phyloP scores from a whole-genome alignment of 1,140 invertebrate genomes.

The Goniozus legneri region DNA sequence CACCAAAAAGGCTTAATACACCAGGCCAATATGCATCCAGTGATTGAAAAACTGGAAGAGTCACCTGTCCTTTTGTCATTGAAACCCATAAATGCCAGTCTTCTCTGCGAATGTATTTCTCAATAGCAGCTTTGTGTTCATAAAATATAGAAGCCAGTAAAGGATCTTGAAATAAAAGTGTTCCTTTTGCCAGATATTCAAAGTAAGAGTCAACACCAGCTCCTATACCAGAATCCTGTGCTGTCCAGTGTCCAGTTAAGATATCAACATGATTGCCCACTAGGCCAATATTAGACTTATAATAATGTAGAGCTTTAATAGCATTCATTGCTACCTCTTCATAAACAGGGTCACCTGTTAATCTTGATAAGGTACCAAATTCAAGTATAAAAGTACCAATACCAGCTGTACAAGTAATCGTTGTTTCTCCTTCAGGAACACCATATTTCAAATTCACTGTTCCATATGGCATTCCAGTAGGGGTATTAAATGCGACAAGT shows the following conservation, averaged over 20 bases:
- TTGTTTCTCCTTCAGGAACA: slow-evolving; percentile 91
- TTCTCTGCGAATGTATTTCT: slow-evolving; percentile 86
- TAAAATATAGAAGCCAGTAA: slow-evolving; percentile 89
- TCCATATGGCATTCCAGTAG: slow-evolving; percentile 97
- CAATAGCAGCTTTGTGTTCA: slow-evolving; percentile 76
- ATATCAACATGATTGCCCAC: slow-evolving; percentile 98
- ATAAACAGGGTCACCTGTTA: slow-evolving; percentile 94
- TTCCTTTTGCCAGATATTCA: slow-evolving; percentile 97
- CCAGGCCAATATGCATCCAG: slow-evolving; percentile 99
- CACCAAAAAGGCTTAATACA: slow-evolving; percentile 80
- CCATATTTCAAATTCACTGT: slow-evolving; percentile 92
- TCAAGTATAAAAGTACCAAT: slow-evolving; percentile 97
- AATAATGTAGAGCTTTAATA: slow-evolving; percentile 81
- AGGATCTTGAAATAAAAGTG: slow-evolving; percentile 75
- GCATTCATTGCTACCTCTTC: slow-evolving; percentile 93
- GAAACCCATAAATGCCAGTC: slow-evolving; percentile 97
- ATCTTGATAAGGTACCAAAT: slow-evolving; percentile 90
- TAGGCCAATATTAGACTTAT: slow-evolving; percentile 80
- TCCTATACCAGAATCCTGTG: slow-evolving; percentile 87
- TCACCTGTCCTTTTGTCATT: slow-evolving; percentile 92
- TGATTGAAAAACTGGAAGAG: slow-evolving; percentile 95
- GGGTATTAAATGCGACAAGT: slow-evolving; percentile 84
- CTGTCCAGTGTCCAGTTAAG: slow-evolving; percentile 92
- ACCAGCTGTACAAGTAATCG: slow-evolving; percentile 95
- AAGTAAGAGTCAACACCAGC: slow-evolving; percentile 98